Evolutionary conservation across 2,888 invertebrate genomes (phyloP).

Genomic region (Cataglyphis livida): DNA sequence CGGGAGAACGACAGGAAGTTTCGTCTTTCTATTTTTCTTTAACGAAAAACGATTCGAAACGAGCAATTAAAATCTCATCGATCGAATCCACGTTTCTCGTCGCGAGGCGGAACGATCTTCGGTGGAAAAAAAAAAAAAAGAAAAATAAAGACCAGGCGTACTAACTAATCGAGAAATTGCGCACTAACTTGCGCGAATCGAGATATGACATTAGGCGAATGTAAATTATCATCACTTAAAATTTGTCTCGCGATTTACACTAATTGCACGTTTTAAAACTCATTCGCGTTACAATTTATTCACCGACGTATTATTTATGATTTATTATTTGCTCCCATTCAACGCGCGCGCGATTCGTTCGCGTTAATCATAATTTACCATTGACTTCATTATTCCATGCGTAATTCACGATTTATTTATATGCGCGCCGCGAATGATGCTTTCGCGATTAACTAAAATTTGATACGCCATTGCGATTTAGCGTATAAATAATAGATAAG

Average conservation of each 20-base stretch:
- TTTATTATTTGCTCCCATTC: conserved; percentile 25
- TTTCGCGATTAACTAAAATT: conserved; percentile 38
- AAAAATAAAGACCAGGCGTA: not conserved
- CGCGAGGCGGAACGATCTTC: not conserved
- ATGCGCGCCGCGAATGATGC: conserved; percentile 11
- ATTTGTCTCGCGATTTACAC: conserved; percentile 1
- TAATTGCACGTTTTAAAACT: conserved; percentile 35
- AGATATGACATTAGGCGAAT: not conserved
- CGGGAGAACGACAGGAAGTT: conserved; percentile 2
- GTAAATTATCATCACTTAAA: conserved; percentile 39
- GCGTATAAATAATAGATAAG: not conserved
- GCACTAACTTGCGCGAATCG: not conserved
- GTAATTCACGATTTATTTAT: conserved; percentile 45
- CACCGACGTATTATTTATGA: conserved; percentile 32
- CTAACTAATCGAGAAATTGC: conserved; percentile 11
- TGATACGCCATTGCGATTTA: conserved; percentile 18
- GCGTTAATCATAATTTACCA: conserved; percentile 43
- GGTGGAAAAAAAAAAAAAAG: not conserved
- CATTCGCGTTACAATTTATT: conserved; percentile 28
- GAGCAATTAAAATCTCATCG: conserved; percentile 49
- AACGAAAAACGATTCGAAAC: conserved; percentile 31
- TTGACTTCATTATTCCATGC: conserved; percentile 44
- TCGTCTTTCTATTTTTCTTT: conserved; percentile 25
- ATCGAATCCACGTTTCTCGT: conserved; percentile 8
- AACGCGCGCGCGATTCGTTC: not conserved